Evolutionary conservation across 2,888 invertebrate genomes (phyloP), one percentile per base, ranked within the genome.

Genomic region (Synanthedon andrenaeformis): DNA sequence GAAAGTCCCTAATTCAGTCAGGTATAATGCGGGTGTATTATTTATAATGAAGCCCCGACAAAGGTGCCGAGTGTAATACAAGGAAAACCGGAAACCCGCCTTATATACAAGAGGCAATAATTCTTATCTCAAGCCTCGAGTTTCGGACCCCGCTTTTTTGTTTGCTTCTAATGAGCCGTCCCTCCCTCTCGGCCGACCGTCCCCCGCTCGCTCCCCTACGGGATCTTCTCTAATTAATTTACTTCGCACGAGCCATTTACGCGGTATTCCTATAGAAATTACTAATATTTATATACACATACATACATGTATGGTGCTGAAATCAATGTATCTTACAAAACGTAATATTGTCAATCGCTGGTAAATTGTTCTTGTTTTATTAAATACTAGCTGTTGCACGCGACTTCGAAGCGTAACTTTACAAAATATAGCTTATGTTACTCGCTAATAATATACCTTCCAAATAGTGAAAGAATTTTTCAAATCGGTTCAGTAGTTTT

Each of bases 191-290:
- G 41, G n/a, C 52, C 19, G 17, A 41, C 51, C 54, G 51, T n/a
- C 45, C 6, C 51, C 13, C 13, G 41, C 42, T 41, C 13, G 41
- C 42, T 41, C 23, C 41, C 41, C 8, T 42, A 23, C 53, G 17
- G 28, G 13, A 14, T 41, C 11, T 28, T 42, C 45, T 52, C 54
- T 62, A 60, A 62, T 62, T 62, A 60, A 61, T 61, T 61, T 58
- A 57, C 58, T 59, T 59, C 61, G 56, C 57, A 56, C 58, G 59
- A 57, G 59, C 53, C 58, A 58, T 58, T 58, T 58, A 55, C 55
- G 52, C 49, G 53, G 52, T 41, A 13, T 53, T 51, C 53, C 48
- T 52, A 23, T 51, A 55, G 56, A 54, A 54, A 57, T 41, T 49
- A 10, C 49, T 49, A 13, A 14, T 45, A 45, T 45, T 45, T 45